These are phyloP conservation scores for Colletes collaris DNA, from an alignment of 2,888 invertebrate genomes.

Conservation along the genomic window DNA sequence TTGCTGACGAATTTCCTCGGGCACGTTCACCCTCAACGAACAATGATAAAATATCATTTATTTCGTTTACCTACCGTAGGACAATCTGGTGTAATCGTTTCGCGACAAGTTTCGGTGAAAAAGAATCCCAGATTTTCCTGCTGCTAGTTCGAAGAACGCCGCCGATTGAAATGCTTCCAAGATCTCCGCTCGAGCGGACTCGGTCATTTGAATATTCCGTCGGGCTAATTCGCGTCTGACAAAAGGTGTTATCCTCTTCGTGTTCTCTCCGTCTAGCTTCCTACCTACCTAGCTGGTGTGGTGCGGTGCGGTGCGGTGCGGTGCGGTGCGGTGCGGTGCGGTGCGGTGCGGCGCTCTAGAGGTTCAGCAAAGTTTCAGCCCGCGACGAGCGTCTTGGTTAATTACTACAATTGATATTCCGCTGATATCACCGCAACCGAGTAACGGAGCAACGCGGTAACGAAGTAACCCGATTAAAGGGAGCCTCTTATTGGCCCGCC, in stretches of 20 bases:
- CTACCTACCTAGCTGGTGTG: constrained; percentile 5
- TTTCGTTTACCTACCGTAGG: too few relatives aligned
- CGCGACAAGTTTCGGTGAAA: neutral
- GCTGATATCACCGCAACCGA: constrained; percentile 80
- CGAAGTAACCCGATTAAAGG: constrained; percentile 80
- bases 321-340: too few relatives aligned
- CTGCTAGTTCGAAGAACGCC: neutral
- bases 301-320: neutral
- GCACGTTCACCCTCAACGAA: neutral
- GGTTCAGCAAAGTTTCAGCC: constrained; percentile 72
- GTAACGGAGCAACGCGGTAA: constrained; percentile 81
- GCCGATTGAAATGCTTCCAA: constrained; percentile 71
- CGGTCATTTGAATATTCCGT: constrained; percentile 76
- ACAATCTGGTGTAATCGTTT: too few relatives aligned
- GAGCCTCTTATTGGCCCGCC: constrained; percentile 79
- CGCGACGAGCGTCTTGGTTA: constrained; percentile 80
- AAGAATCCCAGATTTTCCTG: constrained; percentile 23
- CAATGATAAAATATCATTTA: too few relatives aligned
- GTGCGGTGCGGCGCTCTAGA: constrained; percentile 11
- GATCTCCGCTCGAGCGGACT: constrained; percentile 51
- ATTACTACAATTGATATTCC: constrained; percentile 84
- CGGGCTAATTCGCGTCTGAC: constrained; percentile 76
- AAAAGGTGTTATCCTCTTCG: constrained; percentile 79
- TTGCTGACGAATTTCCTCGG: constrained; percentile 35
- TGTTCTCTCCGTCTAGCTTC: constrained; percentile 51